Evolutionary conservation across 2,888 invertebrate genomes (phyloP).

Genomic region (Bugula neritina): DNA sequence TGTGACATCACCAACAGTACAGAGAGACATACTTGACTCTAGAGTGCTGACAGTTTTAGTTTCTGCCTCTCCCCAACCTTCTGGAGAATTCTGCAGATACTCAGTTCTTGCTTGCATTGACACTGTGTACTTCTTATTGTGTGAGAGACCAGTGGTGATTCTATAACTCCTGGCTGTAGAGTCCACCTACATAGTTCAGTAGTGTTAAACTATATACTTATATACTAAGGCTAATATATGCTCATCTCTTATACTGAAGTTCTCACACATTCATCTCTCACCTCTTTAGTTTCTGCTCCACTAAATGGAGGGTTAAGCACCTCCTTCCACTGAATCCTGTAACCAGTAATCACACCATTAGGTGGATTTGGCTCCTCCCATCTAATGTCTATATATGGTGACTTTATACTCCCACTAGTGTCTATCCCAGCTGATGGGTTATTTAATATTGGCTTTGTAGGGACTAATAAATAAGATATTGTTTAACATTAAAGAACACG

Average conservation of each 20-base stretch:
- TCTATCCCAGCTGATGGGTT: background rate
- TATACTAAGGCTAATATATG: too few relatives aligned
- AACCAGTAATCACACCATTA: background rate
- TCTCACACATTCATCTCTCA: too few relatives aligned
- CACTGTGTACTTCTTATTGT: background rate
- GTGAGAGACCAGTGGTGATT: background rate
- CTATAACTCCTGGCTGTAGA: background rate
- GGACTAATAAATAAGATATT: too few relatives aligned
- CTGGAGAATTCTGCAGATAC: background rate
- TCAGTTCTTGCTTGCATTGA: background rate
- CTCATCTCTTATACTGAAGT: too few relatives aligned
- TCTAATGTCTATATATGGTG: background rate
- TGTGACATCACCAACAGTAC: too few relatives aligned
- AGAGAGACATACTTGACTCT: background rate
- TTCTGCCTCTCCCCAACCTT: background rate
- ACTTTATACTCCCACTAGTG: background rate
- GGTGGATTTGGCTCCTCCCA: background rate
- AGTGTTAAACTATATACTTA: too few relatives aligned
- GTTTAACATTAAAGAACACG: too few relatives aligned
- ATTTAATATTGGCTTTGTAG: background rate
- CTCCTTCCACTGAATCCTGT: background rate
- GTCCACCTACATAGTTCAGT: background rate
- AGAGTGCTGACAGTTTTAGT: background rate
- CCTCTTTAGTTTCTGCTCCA: too few relatives aligned
- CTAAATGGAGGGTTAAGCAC: too few relatives aligned